A percentile compares a stretch with the other conserved stretches of the same genome.
phyloP scores from a whole-genome alignment of 1,140 invertebrate species.

The Diploscapter pachys region DNA sequence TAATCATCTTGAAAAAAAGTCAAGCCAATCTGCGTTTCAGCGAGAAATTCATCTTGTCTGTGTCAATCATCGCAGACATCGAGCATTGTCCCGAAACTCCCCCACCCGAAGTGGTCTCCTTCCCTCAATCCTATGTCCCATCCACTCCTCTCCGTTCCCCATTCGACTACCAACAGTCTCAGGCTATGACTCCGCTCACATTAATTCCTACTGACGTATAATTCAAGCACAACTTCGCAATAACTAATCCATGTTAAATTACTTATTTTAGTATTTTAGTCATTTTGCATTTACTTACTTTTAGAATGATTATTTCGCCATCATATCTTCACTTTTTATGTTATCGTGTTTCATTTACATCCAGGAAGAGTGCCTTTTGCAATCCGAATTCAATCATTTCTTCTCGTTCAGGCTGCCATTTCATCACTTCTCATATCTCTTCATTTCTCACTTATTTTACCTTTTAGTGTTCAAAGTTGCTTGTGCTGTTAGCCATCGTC shows the following conservation, averaged over 20 bases:
- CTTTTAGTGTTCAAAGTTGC: too few relatives aligned
- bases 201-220: slow-evolving; percentile 52
- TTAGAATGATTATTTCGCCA: too few relatives aligned
- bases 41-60: slow-evolving; percentile 58
- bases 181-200: slow-evolving; percentile 10
- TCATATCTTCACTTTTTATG: too few relatives aligned
- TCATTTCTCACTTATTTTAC: too few relatives aligned
- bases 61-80: slow-evolving; percentile 56
- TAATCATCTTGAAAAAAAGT: slow-evolving; percentile 6
- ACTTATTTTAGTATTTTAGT: slow-evolving; percentile 16
- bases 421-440: too few relatives aligned
- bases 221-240: background rate
- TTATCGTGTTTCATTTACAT: too few relatives aligned
- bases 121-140: slow-evolving; percentile 4
- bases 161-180: slow-evolving; percentile 8
- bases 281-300: slow-evolving; percentile 7
- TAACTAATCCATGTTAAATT: background rate
- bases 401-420: too few relatives aligned
- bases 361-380: too few relatives aligned
- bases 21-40: slow-evolving; percentile 28
- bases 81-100: slow-evolving; percentile 57
- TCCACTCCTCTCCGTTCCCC: slow-evolving; percentile 18
- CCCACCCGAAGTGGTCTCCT: slow-evolving; percentile 43
- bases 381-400: too few relatives aligned
- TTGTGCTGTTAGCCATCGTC: too few relatives aligned